Evolutionary conservation across 1,140 invertebrate species (phyloP).

Genomic region (Camponotus pennsylvanicus): DNA sequence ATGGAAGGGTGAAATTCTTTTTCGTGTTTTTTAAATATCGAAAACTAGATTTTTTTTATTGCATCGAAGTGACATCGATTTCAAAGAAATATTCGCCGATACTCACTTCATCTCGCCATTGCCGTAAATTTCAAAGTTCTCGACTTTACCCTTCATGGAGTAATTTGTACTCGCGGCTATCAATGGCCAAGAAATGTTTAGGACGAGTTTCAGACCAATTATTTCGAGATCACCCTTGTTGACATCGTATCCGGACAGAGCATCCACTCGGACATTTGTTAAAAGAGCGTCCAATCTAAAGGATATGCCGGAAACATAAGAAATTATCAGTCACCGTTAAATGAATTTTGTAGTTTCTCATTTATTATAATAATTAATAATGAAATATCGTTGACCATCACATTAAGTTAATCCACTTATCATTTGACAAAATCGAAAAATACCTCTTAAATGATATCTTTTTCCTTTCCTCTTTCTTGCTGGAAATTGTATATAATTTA

Average conservation of each 20-base stretch:
- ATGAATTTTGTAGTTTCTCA: neutral
- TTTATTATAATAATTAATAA: neutral
- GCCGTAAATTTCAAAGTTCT: neutral
- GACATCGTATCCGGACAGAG: conserved; percentile 43
- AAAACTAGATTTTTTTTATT: neutral
- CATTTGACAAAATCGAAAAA: no score
- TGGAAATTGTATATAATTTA: no score
- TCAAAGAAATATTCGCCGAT: neutral
- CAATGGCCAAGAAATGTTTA: conserved; percentile 46
- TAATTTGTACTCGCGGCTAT: conserved; percentile 44
- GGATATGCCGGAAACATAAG: neutral
- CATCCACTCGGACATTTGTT: neutral
- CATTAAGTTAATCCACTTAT: neutral
- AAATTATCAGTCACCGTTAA: neutral
- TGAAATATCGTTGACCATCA: neutral
- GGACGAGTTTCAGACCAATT: neutral
- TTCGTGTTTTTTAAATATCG: neutral
- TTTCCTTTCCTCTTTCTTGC: no score
- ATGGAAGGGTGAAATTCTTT: no score
- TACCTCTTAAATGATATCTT: no score
- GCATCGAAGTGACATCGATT: neutral
- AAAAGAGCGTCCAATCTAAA: conserved; percentile 42
- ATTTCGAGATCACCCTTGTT: conserved; percentile 12
- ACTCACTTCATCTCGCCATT: neutral
- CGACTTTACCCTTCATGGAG: neutral